A percentile compares a stretch with the other conserved stretches of the same genome.
Evolutionary conservation across 2,797 vertebrate species (phyloP).

Genomic region (Trematomus bernacchii): DNA sequence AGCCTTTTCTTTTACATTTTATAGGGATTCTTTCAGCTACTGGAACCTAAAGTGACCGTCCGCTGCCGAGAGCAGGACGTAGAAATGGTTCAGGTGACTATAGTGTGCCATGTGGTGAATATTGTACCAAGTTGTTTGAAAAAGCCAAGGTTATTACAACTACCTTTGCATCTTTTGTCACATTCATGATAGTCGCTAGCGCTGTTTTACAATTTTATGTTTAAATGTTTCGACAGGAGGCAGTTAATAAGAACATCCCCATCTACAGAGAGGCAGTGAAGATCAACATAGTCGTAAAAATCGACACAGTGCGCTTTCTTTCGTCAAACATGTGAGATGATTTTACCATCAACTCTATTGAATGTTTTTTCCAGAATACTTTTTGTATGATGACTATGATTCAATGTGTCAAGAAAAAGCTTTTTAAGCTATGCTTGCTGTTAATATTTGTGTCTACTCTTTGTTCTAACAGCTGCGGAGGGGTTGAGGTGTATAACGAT

Average conservation of each 20-base stretch:
- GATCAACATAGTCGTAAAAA: constrained; percentile 86
- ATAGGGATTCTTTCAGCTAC: constrained; percentile 94
- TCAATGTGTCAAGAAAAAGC: background rate
- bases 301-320: constrained; percentile 91
- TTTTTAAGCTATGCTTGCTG: background rate
- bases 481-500: constrained; percentile 92
- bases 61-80: constrained; percentile 93
- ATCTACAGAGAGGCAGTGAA: constrained; percentile 92
- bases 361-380: background rate
- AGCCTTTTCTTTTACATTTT: background rate
- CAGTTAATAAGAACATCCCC: constrained; percentile 90
- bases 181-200: background rate
- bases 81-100: constrained; percentile 90
- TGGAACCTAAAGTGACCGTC: constrained; percentile 91
- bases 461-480: constrained; percentile 88
- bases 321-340: constrained; percentile 90
- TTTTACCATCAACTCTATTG: background rate
- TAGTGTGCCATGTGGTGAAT: background rate
- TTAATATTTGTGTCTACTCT: background rate
- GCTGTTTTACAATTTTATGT: constrained; percentile 5
- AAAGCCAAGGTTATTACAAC: background rate
- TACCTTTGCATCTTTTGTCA: background rate
- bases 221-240: constrained; percentile 78
- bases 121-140: background rate
- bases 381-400: background rate